Evolutionary conservation across 2,113 vertebrate genomes (phyloP), one percentile per base, ranked within the genome.

Genomic region (Globicephala melas): DNA sequence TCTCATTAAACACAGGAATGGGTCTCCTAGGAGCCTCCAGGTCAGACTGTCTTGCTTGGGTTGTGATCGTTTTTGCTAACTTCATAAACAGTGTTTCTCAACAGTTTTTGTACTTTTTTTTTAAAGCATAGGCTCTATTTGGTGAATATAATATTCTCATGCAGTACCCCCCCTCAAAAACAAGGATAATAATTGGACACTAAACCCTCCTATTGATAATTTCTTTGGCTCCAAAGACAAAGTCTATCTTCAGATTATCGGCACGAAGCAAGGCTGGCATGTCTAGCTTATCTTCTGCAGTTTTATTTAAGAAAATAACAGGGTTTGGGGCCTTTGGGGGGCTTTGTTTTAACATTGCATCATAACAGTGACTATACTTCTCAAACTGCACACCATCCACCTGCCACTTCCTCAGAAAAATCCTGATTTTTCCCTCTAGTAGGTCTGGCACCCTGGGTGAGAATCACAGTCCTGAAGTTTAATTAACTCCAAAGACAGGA

Each of bases 401-500:
- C 44, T 80, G 15, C 6, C 8, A 13, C 20, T 84, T 93, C 73
- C 23, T 85, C n/a, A 88, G 67, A 97, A 44, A 94, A 90, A 86
- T 50, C 5, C 41, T 80, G 8, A 94, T 65, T 60, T 96, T 83
- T 36, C 63, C 31, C 15, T 89, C 83, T 71, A 85, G 71, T 11
- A 63, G 17, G 23, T 85, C 53, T 91, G 62, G 63, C 18, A 87
- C 28, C 15, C 84, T 88, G 0, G 17, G n/a, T 58, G 87, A 87
- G 50, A 84, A 62, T 95, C 68, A 81, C 2, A 47, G 58, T 53
- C 25, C 65, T 25, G 7, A 70, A 47, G 18, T 86, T 79, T 96
- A 90, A 94, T 86, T 91, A 95, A 93, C 44, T 84, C 44, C 23
- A 87, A 96, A 92, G 87, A 36, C 9, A 77, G 17, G 41, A 96